Evolutionary conservation across 2,113 vertebrate genomes (phyloP), one percentile per base, ranked within the genome.

Genomic region (Stercorarius parasiticus): DNA sequence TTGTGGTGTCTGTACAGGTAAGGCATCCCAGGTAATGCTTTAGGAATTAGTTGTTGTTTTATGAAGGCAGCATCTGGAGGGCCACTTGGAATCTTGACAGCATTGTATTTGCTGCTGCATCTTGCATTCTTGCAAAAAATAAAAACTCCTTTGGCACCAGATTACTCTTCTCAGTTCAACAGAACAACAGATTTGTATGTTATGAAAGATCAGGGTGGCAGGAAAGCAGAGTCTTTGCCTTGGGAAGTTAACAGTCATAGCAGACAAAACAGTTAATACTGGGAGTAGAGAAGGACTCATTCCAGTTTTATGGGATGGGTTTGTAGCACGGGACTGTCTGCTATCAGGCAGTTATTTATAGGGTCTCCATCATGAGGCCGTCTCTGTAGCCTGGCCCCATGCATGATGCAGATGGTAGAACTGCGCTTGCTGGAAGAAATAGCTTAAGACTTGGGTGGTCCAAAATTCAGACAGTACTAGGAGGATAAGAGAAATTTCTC

Each of bases 1-100:
- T 98, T 1, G 98, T 99, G 23, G 98, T 99, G 70, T 99, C 97
- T 55, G 85, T 98, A 43, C 99, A 99, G 98, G 99, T 99, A 88
- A 97, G 95, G 26, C 12, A 89, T 49, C 6, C 18, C 10, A 49
- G 26, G 9, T 25, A 62, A 49, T 30, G 18, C 6, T 85, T 64
- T 40, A 69, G 50, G 38, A 91, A 86, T 78, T 58, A 55, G 5
- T 62, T 71, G 4, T 15, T 67, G 8, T 47, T 83, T 92, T 50
- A 52, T 34, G 61, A 79, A 72, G 45, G 27, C 21, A 90, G 47
- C 27, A 40, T 65, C 40, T 76, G 40, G 25, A 82, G 19, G 15
- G 42, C 19, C 25, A 42, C 4, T 5, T 79, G 23, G 23, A 34
- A 77, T 67, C 30, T 30, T 86, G 15, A 49, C 11, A 59, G 21